Evolutionary conservation across 2,888 invertebrate genomes (phyloP).

Genomic region (Synanthedon vespiformis): DNA sequence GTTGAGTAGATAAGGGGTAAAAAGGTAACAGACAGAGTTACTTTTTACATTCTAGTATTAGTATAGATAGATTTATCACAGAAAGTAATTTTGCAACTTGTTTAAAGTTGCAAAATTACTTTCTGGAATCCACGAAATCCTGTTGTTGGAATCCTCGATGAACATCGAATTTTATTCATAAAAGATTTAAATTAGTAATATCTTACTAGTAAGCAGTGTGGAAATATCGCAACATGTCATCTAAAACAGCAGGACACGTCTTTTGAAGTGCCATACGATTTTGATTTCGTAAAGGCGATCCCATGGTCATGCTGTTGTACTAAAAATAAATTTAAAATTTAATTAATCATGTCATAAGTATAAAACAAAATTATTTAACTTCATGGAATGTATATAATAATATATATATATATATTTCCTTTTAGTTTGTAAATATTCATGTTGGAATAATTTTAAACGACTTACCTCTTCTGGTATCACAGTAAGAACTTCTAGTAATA

Average conservation of each 20-base stretch:
- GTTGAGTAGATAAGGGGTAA: too few species aligned
- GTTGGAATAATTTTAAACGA: neutral
- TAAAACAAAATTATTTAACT: neutral
- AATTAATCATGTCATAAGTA: neutral
- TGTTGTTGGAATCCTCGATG: too few species aligned
- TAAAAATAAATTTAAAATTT: conserved; percentile 11
- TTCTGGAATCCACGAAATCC: neutral
- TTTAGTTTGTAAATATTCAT: conserved; percentile 5
- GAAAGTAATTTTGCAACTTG: too few species aligned
- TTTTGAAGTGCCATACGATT: conserved; percentile 45
- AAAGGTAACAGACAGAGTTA: too few species aligned
- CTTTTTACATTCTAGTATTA: too few species aligned
- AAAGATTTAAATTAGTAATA: neutral
- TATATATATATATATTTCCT: conserved; percentile 1
- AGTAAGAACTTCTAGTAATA: conserved; percentile 84
- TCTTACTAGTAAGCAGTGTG: conserved; percentile 53
- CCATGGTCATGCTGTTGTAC: conserved; percentile 66
- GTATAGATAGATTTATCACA: too few species aligned
- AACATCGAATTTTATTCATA: neutral
- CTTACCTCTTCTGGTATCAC: conserved; percentile 90
- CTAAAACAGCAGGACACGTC: conserved; percentile 53
- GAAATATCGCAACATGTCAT: conserved; percentile 50
- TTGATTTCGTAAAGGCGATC: conserved; percentile 38
- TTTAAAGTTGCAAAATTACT: too few species aligned
- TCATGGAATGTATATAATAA: neutral